Conservation (phyloP, 2,888 invertebrate species). For the Diadromus collaris region DNA sequence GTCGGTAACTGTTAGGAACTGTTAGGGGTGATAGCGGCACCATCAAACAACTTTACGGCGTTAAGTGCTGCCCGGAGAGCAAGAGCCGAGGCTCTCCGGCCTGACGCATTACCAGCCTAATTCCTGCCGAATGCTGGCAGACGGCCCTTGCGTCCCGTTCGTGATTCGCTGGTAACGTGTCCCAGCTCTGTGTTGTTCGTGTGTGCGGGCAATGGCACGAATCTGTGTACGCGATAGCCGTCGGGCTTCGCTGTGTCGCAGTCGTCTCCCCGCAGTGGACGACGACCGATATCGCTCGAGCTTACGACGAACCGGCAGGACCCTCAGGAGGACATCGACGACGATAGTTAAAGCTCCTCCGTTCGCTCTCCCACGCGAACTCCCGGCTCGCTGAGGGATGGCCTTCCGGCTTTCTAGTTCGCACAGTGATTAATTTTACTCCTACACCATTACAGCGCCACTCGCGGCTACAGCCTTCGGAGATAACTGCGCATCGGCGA, state of each 20-base stretch:
- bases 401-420: constrained; percentile 51
- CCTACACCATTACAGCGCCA: constrained; percentile 4
- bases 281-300: constrained; percentile 39
- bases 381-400: constrained; percentile 39
- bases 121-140: constrained; percentile 68
- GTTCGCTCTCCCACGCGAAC: constrained; percentile 34
- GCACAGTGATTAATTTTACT: constrained; percentile 50
- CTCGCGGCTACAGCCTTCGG: constrained; percentile 17
- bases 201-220: not conserved
- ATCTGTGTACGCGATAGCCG: constrained; percentile 3
- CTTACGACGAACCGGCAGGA: constrained; percentile 33
- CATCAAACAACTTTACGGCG: constrained; percentile 77
- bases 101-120: constrained; percentile 76
- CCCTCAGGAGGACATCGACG: constrained; percentile 43
- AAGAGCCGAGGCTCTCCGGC: constrained; percentile 52
- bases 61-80: constrained; percentile 71
- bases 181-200: constrained; percentile 7
- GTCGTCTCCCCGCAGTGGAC: constrained; percentile 20
- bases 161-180: constrained; percentile 49
- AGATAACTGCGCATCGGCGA: constrained; percentile 20
- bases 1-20: constrained; percentile 70
- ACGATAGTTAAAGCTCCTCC: constrained; percentile 45
- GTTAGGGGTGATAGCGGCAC: constrained; percentile 75
- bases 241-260: constrained; percentile 13
- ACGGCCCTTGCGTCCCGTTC: constrained; percentile 46